These are phyloP conservation scores for Parotocinclus haroldoi DNA, from an alignment of 2,797 vertebrate species.

Conservation along the genomic window DNA sequence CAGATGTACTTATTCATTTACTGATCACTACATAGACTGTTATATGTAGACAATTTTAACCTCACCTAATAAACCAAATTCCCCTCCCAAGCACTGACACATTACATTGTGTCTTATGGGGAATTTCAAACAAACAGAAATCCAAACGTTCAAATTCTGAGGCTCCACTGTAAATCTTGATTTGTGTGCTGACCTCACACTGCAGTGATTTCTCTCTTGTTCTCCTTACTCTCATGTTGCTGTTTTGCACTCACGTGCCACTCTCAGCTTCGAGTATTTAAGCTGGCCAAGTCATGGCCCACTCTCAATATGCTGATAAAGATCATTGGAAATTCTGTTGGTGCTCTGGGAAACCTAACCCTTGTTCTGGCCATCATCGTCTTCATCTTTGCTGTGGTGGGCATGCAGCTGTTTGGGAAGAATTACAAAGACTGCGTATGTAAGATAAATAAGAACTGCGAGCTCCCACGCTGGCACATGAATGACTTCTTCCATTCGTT, in stretches of 20 bases:
- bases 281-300: conserved; percentile 98
- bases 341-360: conserved; percentile 95
- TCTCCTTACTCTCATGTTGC: background rate
- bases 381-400: conserved; percentile 98
- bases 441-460: conserved; percentile 86
- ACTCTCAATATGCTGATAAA: conserved; percentile 99
- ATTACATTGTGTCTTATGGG: too few species aligned
- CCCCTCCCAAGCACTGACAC: too few species aligned
- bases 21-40: too few species aligned
- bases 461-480: conserved; percentile 98
- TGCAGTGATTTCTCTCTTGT: too few species aligned
- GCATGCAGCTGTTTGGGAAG: conserved; percentile 99
- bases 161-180: background rate
- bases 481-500: conserved; percentile 99
- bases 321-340: conserved; percentile 98
- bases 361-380: conserved; percentile 98
- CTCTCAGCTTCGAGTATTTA: conserved; percentile 92
- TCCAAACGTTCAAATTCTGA: too few species aligned
- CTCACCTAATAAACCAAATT: too few species aligned
- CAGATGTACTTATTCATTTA: too few species aligned
- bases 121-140: too few species aligned
- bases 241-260: background rate
- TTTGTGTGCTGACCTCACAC: background rate
- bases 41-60: too few species aligned
- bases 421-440: conserved; percentile 98